These are phyloP conservation scores for Buathra laborator DNA, from an alignment of 2,888 invertebrate species.

Conservation along the genomic window DNA sequence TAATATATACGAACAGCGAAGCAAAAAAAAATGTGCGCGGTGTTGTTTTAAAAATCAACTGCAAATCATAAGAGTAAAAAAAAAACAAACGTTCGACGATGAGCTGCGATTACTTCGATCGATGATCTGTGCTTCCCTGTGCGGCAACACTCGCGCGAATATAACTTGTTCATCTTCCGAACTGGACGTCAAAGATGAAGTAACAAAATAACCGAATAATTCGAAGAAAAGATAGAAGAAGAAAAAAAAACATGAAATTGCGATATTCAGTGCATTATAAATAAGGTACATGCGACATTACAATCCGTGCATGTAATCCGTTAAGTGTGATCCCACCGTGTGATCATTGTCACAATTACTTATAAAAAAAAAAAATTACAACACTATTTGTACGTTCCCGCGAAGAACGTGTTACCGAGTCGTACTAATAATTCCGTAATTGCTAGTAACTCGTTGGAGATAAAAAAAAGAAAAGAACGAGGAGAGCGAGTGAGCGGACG, in stretches of 20 bases:
- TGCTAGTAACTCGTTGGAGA: constrained; percentile 36
- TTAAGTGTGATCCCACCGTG: constrained; percentile 45
- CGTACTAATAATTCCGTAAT: constrained; percentile 33
- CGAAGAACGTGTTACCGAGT: constrained; percentile 38
- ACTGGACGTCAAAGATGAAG: neutral
- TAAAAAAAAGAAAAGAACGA: constrained; percentile 6
- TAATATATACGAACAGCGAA: constrained; percentile 23
- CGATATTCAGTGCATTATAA: constrained; percentile 61
- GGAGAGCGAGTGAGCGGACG: constrained; percentile 11
- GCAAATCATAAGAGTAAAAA: constrained; percentile 22
- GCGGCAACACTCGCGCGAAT: constrained; percentile 33
- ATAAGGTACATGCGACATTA: constrained; percentile 66
- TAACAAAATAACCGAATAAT: constrained; percentile 1
- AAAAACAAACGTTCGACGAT: constrained; percentile 26
- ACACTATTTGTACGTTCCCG: constrained; percentile 31
- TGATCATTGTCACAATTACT: constrained; percentile 49
- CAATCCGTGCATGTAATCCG: constrained; percentile 65
- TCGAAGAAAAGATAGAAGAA: constrained; percentile 4
- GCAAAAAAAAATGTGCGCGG: neutral
- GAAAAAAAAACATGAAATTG: constrained; percentile 27
- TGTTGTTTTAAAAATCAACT: constrained; percentile 18
- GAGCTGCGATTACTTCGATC: constrained; percentile 45
- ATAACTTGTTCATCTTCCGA: constrained; percentile 17
- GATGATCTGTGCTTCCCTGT: constrained; percentile 53
- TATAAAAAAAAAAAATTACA: constrained; percentile 28